These are phyloP conservation scores for Leptothorax acervorum DNA, from an alignment of 2,888 invertebrate species.

Conservation along the genomic window DNA sequence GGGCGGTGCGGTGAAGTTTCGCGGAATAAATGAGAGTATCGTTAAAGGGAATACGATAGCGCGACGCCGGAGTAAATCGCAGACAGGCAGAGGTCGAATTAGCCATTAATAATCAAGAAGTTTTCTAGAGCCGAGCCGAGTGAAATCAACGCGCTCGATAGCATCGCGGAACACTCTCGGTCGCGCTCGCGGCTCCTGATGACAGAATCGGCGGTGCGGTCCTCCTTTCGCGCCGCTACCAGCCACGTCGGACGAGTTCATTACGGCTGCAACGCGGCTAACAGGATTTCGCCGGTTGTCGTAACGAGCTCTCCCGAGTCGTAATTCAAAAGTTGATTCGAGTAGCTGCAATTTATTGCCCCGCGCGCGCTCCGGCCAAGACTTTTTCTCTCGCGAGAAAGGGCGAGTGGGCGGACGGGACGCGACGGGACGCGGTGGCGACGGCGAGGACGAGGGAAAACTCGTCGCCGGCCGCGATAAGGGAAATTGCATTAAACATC, in stretches of 20 bases:
- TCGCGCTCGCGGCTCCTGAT: neutral
- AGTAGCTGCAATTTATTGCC: constrained; percentile 76
- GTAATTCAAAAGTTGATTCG: constrained; percentile 79
- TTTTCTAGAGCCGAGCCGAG: constrained; percentile 8
- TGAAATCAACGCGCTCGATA: constrained; percentile 41
- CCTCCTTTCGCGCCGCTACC: constrained; percentile 54
- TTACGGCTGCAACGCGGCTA: constrained; percentile 71
- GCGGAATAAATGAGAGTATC: constrained; percentile 7
- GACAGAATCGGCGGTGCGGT: constrained; percentile 1
- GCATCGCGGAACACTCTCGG: neutral
- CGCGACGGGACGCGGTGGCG: neutral
- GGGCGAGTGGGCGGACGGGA: neutral
- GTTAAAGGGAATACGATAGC: constrained; percentile 20
- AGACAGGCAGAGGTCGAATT: constrained; percentile 15
- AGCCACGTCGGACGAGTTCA: constrained; percentile 68
- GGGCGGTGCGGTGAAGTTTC: neutral
- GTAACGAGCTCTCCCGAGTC: constrained; percentile 74
- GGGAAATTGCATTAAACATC: constrained; percentile 69
- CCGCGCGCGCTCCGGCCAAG: constrained; percentile 53
- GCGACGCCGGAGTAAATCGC: neutral
- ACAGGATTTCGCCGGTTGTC: constrained; percentile 70
- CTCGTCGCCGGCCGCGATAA: constrained; percentile 49
- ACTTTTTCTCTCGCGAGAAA: constrained; percentile 51
- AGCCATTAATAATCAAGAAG: constrained; percentile 41
- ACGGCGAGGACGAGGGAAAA: constrained; percentile 29